Evolutionary conservation across 2,797 vertebrate genomes (phyloP), one percentile per base, ranked within the genome.

Genomic region (Cuniculus paca): DNA sequence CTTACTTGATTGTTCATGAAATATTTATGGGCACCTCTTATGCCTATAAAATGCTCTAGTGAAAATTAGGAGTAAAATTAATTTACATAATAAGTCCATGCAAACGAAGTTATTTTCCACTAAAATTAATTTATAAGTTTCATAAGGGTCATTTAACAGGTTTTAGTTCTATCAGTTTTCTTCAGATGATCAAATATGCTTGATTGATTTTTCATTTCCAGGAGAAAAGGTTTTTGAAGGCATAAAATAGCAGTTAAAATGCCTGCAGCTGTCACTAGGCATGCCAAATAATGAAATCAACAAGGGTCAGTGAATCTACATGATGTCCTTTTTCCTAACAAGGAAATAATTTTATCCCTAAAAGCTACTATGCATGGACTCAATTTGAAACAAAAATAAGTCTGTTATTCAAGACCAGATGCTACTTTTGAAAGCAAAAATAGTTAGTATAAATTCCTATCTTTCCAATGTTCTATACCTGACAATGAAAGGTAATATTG

Each of bases 161-260:
- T 36, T 87, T 84, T 88, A 65, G 39, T 91, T 63, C 86, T 74
- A 8, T 78, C 50, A 75, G 0, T 63, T 10, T n/a, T 36, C 61
- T 34, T 36, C 50, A 60, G 52, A 60, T 82, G 39, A 92, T 83
- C 85, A 65, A 65, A 50, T 92, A 84, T 63, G 54, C 81, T 83
- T 86, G 79, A 94, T 58, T 86, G 97, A 95, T 92, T 94, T 94
- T 96, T 60, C 39, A 82, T 92, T 94, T 90, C 88, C 61, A 61
- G 78, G 65, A 78, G 72, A 94, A 95, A 95, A 22, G 65, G 17
- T 61, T 94, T 94, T 97, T 93, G 80, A 96, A 91, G 61, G 70
- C 87, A 61, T 96, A 82, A 96, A 96, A 83, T 63, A 92, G 61
- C 39, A 94, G 88, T 90, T 88, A 88, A 91, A 88, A 88, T 88